Evolutionary conservation across 2,797 vertebrate species (phyloP), one percentile per base, ranked within the genome.

Genomic region (Cuculus canorus): DNA sequence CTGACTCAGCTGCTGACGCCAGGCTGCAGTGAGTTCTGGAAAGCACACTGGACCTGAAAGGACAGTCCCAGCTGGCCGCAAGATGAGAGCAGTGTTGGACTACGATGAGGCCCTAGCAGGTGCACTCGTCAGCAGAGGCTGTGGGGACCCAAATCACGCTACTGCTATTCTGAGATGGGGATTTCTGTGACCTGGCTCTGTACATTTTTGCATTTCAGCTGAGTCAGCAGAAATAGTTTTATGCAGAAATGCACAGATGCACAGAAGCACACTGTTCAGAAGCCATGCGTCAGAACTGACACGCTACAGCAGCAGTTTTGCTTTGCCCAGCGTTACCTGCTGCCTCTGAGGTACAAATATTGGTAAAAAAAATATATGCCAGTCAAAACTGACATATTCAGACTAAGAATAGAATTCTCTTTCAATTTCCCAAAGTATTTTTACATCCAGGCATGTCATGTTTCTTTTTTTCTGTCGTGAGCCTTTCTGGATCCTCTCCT

Each of bases 51-150:
- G 33, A n/a, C 4, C 48, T 0, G 0, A 28, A 17, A 2, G 8
- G 27, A 32, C 24, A n/a, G 57, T 37, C 21, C 39, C 0, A 0
- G 24, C 28, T 0, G 1, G 32, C 54, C 8, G 2, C 1, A 1
- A 27, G 27, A 54, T 0, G 0, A 63, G 27, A 71, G 28, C 2
- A 2, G 10, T 1, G 3, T 5, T n/a, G 25, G 21, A 33, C 63
- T 2, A 2, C n/a, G 43, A 75, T 0, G 1, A 57, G n/a, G 32
- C 18, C 53, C 23, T 57, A 71, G 48, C 75, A 75, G 53, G 43
- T 0, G 4, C 53, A 23, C 4, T 2, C 1, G 0, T 63, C 90
- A 66, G 84, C 69, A 83, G 82, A 87, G 50, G 19, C 39, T 65
- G 45, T 19, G 59, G 35, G 23, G 79, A 69, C 64, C 27, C 50